Evolutionary conservation across 2,113 vertebrate species (phyloP), one percentile per base, ranked within the genome.

Genomic region (Crotophaga sulcirostris): DNA sequence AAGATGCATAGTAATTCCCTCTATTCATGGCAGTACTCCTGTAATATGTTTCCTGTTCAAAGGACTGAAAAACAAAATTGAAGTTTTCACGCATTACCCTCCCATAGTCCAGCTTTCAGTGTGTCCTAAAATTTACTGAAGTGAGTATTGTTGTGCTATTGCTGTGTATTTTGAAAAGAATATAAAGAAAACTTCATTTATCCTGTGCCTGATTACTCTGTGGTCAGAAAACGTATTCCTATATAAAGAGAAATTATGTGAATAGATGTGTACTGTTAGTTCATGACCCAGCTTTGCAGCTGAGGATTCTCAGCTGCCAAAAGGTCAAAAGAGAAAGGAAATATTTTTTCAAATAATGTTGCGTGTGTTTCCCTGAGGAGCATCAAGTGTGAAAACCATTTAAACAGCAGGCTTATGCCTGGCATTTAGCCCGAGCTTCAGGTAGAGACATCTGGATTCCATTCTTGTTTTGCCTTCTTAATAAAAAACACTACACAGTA

Each of bases 391-490:
- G 94, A 97, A 97, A 97, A 96, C 92, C 92, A 96, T 98, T 98
- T 98, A 98, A 97, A 97, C 95, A 97, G 97, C 97, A 97, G 97
- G 94, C 97, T 95, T 82, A 95, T 6, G 84, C 59, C 95, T 97
- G 98, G 98, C 97, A 10, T 3, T 29, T 31, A 9, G 95, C 95
- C 97, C 62, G 1, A 68, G 36, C 83, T 92, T 94, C 97, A 94
- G 97, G 98, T 98, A 97, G 92, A 97, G 97, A 97, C 98, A 98
- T 97, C 97, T 98, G 97, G 97, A 97, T 96, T 73, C 81, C 98
- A 98, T 98, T 97, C 97, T 74, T 96, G 70, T 86, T 38, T 63
- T 84, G 87, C 93, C 89, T 92, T 12, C 87, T 42, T 96, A 95
- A 96, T 93, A 93, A 81, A 93, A 96, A 95, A 0, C 96, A 96